Evolutionary conservation across 2,888 invertebrate species (phyloP).

Genomic region (Eristalinus sepulchralis): DNA sequence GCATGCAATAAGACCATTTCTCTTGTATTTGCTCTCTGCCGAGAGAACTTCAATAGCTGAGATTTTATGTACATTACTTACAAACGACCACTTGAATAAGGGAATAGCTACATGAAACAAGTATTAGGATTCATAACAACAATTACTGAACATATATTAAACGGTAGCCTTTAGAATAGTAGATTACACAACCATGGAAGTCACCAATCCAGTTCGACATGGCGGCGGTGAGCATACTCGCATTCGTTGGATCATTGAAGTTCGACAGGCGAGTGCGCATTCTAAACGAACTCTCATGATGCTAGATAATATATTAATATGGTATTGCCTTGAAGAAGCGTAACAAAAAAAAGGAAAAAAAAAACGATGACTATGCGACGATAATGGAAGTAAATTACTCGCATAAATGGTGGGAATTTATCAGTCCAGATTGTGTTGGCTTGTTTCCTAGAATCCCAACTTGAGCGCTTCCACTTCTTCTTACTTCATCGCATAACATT

Average conservation of each 20-base stretch:
- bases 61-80: background rate
- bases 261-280: slow-evolving; percentile 19
- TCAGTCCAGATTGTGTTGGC: slow-evolving; percentile 35
- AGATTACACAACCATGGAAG: slow-evolving; percentile 25
- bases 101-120: background rate
- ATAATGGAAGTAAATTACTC: slow-evolving; percentile 66
- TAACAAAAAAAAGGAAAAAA: slow-evolving; percentile 7
- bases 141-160: slow-evolving; percentile 22
- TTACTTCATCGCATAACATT: background rate
- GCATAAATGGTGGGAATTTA: slow-evolving; percentile 64
- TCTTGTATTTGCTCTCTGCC: background rate
- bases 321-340: slow-evolving; percentile 4
- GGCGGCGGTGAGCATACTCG: slow-evolving; percentile 1
- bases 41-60: background rate
- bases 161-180: slow-evolving; percentile 20
- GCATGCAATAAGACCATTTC: background rate
- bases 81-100: background rate
- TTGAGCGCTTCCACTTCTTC: background rate
- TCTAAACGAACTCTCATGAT: slow-evolving; percentile 31
- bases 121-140: slow-evolving; percentile 11
- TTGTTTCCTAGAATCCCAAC: slow-evolving; percentile 20
- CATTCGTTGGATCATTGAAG: slow-evolving; percentile 40
- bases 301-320: slow-evolving; percentile 34
- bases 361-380: slow-evolving; percentile 9
- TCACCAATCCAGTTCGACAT: slow-evolving; percentile 28